Conservation (phyloP, 2,113 vertebrate genomes). For the Tragelaphus imberbis region DNA sequence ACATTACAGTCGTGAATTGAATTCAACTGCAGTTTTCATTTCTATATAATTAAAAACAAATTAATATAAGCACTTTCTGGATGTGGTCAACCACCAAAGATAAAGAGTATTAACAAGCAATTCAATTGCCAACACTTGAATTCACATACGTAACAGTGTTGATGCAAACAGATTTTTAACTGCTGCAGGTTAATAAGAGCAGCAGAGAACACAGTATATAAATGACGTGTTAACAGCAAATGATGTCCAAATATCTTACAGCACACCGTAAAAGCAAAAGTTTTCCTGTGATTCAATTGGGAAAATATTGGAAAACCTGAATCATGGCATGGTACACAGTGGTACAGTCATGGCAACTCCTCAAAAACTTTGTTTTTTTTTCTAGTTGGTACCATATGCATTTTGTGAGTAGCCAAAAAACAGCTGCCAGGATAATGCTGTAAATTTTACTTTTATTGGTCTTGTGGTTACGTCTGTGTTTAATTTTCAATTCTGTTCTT, state of each 20-base stretch:
- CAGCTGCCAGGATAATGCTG: not conserved
- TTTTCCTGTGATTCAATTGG: not conserved
- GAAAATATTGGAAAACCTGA: not conserved
- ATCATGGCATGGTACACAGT: not conserved
- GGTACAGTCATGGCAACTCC: not conserved
- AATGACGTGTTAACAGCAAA: not conserved
- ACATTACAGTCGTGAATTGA: not conserved
- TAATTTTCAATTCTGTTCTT: not conserved
- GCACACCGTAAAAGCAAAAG: not conserved
- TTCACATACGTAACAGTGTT: not conserved
- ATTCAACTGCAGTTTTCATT: not conserved
- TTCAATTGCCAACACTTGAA: not conserved
- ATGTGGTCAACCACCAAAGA: not conserved
- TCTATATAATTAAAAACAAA: not conserved
- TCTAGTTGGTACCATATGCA: not conserved
- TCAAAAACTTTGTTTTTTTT: not conserved
- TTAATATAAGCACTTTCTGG: not conserved
- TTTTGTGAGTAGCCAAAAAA: not conserved
- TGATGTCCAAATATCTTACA: not conserved
- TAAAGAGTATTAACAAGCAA: not conserved
- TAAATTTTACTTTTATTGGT: not conserved
- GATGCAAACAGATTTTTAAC: not conserved
- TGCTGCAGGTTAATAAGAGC: not conserved
- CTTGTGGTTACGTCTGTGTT: not conserved
- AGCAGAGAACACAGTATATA: not conserved